Evolutionary conservation across 2,113 vertebrate genomes (phyloP).

Genomic region (Cryptomyrus ogoouensis): DNA sequence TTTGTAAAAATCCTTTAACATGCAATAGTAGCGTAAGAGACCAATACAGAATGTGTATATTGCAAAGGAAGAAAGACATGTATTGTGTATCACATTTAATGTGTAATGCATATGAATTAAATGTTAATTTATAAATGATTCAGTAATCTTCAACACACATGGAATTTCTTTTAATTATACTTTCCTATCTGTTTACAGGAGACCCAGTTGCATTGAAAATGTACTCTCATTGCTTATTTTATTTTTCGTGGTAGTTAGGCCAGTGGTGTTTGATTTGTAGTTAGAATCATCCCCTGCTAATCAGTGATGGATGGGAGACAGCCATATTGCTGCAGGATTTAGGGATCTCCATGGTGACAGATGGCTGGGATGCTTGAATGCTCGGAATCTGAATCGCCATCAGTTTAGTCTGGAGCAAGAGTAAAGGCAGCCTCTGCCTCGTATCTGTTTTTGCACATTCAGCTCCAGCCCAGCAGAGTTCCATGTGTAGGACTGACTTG

Average conservation of each 20-base stretch:
- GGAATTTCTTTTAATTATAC: background rate
- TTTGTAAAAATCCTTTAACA: background rate
- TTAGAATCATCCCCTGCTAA: background rate
- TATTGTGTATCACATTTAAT: background rate
- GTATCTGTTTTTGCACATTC: background rate
- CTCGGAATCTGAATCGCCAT: background rate
- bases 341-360: background rate
- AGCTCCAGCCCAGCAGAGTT: background rate
- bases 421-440: background rate
- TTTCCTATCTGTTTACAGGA: background rate
- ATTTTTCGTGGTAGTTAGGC: background rate
- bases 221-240: background rate
- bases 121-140: background rate
- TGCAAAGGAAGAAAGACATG: background rate
- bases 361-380: background rate
- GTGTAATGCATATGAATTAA: background rate
- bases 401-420: background rate
- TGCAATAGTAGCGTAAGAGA: background rate
- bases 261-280: background rate
- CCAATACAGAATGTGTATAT: background rate
- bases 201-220: conserved; percentile 7
- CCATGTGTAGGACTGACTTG: background rate
- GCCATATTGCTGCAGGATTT: background rate
- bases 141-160: background rate
- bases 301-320: background rate